phyloP scores from a whole-genome alignment of 2,797 vertebrate genomes.

The Schizothorax lantsangensis region DNA sequence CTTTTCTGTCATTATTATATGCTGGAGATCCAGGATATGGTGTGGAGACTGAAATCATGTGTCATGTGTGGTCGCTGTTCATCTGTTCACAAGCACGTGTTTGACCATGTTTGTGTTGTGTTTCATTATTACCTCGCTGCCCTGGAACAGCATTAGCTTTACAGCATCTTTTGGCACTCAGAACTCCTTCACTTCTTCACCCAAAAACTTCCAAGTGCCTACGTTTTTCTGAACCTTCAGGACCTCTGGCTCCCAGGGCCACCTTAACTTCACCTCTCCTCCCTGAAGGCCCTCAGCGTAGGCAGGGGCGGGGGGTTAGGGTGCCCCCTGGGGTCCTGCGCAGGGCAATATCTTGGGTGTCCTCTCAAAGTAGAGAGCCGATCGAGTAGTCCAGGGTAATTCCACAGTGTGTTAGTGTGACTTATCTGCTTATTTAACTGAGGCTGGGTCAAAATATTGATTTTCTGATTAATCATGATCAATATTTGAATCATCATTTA shows the following conservation, averaged over 20 bases:
- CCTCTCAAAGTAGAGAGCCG: conserved; percentile 64
- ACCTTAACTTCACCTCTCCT: conserved; percentile 56
- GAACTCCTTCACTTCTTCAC: conserved; percentile 56
- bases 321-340: conserved; percentile 65
- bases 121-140: conserved; percentile 25
- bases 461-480: neutral
- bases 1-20: neutral
- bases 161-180: conserved; percentile 60
- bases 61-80: conserved; percentile 21
- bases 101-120: conserved; percentile 39
- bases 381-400: conserved; percentile 62
- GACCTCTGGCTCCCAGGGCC: conserved; percentile 48
- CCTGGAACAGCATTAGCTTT: conserved; percentile 50
- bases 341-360: conserved; percentile 67
- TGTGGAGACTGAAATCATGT: neutral
- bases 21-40: neutral
- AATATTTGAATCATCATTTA: neutral
- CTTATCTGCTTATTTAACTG: conserved; percentile 7
- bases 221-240: conserved; percentile 54
- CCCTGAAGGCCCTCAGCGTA: conserved; percentile 55
- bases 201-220: conserved; percentile 59
- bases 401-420: conserved; percentile 42
- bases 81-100: conserved; percentile 21
- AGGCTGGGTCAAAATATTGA: neutral
- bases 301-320: conserved; percentile 55